phyloP scores from a whole-genome alignment of 2,888 invertebrate species.

The Melanargia galathea region DNA sequence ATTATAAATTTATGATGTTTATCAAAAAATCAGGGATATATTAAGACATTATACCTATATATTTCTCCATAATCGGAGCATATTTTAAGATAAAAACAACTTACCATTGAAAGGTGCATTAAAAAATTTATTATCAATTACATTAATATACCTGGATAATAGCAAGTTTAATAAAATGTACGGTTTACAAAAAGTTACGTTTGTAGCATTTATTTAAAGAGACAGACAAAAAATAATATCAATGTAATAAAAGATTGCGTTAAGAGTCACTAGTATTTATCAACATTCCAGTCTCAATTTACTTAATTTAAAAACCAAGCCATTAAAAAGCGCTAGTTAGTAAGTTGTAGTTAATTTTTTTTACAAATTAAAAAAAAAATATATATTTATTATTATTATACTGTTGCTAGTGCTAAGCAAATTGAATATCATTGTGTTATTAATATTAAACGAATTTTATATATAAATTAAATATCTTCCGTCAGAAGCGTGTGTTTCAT shows the following conservation, averaged over 20 bases:
- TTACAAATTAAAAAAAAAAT: constrained; percentile 55
- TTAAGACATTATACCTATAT: too few relatives aligned
- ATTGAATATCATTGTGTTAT: constrained; percentile 47
- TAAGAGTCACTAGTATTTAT: too few relatives aligned
- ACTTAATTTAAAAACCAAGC: not conserved
- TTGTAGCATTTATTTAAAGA: not conserved
- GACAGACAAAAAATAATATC: not conserved
- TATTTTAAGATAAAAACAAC: too few relatives aligned
- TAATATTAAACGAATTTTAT: constrained; percentile 55
- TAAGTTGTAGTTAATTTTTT: constrained; percentile 47
- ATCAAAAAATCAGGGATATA: too few relatives aligned
- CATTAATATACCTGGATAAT: not conserved
- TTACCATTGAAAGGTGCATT: too few relatives aligned
- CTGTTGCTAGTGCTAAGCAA: constrained; percentile 56
- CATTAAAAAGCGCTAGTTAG: not conserved
- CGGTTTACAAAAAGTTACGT: not conserved
- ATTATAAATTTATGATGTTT: too few relatives aligned
- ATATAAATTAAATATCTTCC: constrained; percentile 67
- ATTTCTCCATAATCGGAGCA: too few relatives aligned
- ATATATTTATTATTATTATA: constrained; percentile 49
- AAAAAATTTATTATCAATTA: too few relatives aligned
- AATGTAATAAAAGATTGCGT: too few relatives aligned
- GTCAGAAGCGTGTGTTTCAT: constrained; percentile 62
- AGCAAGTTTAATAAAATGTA: not conserved
- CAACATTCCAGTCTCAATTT: not conserved